Evolutionary conservation across 1,140 invertebrate species (phyloP), one percentile per base, ranked within the genome.

Genomic region (Lerema accius): DNA sequence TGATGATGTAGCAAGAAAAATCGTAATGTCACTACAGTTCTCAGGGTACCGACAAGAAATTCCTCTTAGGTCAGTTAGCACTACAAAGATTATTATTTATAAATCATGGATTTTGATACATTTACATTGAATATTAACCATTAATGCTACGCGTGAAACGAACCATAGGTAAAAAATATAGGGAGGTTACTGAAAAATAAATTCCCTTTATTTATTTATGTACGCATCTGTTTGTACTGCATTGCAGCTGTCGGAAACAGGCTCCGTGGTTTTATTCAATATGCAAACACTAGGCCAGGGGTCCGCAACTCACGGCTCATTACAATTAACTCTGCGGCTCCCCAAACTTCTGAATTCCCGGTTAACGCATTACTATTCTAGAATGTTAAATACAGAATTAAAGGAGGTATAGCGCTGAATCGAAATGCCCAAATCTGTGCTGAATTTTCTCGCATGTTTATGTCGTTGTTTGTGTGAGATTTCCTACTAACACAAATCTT

Each of bases 181-280:
- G n/a, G n/a, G n/a, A n/a, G n/a, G n/a, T 2, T 10, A 58, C 0
- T 35, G 40, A 35, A 58, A 46, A 58, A 46, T 46, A 58, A 46
- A 45, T 43, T n/a, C n/a, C n/a, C n/a, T n/a, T n/a, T n/a, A 60
- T 9, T 40, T 16, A 40, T 51, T 48, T 51, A 35, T 40, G 15
- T 19, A 26, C 17, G 14, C 26, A 55, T 46, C 13, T 49, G 39
- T 76, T 73, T 75, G 75, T 63, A 70, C 74, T 71, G 76, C 78
- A 80, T 69, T 78, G 77, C 76, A 70, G 75, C 58, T 65, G 68
- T 65, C 53, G 51, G 63, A 51, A 66, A 67, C 59, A 63, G 53
- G 70, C 69, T 80, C 67, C 74, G 77, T 67, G 76, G 71, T 73
- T 77, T 77, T 77, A 76, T 82, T 73, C 80, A 80, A 77, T 81